Percentiles rank a stretch among this genome's conserved stretches.
phyloP scores from a whole-genome alignment of 2,888 invertebrate species.

The Cyclophora punctaria region DNA sequence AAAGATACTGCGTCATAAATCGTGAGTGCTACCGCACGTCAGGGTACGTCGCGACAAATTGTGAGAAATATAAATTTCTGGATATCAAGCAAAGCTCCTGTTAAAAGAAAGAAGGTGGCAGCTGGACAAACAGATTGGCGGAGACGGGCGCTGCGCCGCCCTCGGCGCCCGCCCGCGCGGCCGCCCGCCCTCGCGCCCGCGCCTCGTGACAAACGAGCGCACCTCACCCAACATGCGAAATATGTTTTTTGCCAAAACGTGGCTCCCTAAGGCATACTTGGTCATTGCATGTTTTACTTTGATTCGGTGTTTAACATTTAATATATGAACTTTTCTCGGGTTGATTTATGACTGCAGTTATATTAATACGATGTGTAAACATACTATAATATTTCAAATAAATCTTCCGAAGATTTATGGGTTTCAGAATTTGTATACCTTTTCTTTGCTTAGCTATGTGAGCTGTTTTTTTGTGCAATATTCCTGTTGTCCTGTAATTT shows the following conservation, averaged over 20 bases:
- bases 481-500: too few species aligned
- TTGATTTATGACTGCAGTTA: too few species aligned
- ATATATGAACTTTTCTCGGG: neutral
- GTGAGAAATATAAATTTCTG: conserved; percentile 52
- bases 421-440: too few species aligned
- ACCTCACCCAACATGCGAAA: conserved; percentile 34
- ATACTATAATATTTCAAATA: too few species aligned
- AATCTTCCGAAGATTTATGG: too few species aligned
- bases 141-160: conserved; percentile 22
- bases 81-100: conserved; percentile 61
- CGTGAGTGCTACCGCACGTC: conserved; percentile 25
- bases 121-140: conserved; percentile 65
- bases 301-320: conserved; percentile 3
- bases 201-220: conserved; percentile 43
- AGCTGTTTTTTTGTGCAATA: too few species aligned
- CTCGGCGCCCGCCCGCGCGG: conserved; percentile 13
- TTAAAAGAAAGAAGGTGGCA: conserved; percentile 62
- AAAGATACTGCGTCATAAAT: conserved; percentile 28
- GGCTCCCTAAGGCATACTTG: conserved; percentile 21
- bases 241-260: conserved; percentile 38
- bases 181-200: conserved; percentile 18
- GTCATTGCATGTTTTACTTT: conserved; percentile 17
- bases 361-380: neutral
- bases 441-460: too few species aligned
- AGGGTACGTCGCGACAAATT: conserved; percentile 40